These are phyloP conservation scores for Vollenhovia emeryi DNA, from an alignment of 1,140 invertebrate species.

Conservation along the genomic window DNA sequence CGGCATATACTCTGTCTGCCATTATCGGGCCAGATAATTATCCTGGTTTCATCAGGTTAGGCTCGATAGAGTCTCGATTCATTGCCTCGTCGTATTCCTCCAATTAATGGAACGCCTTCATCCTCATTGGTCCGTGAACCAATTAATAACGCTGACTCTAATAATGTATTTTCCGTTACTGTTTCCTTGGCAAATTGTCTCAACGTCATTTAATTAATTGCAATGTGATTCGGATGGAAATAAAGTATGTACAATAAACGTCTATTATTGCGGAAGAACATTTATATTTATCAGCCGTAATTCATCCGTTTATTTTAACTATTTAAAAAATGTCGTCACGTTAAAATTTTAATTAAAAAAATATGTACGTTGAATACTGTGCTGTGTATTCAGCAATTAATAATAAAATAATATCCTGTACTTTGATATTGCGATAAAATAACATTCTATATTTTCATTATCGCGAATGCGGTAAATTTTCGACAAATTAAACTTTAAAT, in stretches of 20 bases:
- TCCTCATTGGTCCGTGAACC: neutral
- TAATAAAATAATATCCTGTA: constrained; percentile 11
- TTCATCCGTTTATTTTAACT: neutral
- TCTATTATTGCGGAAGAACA: neutral
- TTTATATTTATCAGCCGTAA: neutral
- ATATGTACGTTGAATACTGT: neutral
- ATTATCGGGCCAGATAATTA: constrained; percentile 55
- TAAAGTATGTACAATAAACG: constrained; percentile 11
- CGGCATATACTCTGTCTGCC: constrained; percentile 21
- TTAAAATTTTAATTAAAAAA: constrained; percentile 4
- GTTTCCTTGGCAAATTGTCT: neutral
- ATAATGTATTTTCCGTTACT: constrained; percentile 10
- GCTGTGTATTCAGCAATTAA: neutral
- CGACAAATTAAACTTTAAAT: neutral
- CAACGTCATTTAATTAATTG: constrained; percentile 28
- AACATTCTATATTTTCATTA: constrained; percentile 8
- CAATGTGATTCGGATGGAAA: neutral
- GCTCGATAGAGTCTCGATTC: constrained; percentile 54
- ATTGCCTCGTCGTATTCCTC: constrained; percentile 38
- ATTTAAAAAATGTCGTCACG: neutral
- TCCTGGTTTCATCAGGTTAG: constrained; percentile 56
- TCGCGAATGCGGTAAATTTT: neutral
- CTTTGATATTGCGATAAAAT: constrained; percentile 19
- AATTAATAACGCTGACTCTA: constrained; percentile 46
- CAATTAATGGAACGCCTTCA: constrained; percentile 44